Percentiles rank a stretch among this genome's conserved stretches.
Evolutionary conservation across 2,797 vertebrate genomes (phyloP).

Genomic region (Tolypeutes matacus): DNA sequence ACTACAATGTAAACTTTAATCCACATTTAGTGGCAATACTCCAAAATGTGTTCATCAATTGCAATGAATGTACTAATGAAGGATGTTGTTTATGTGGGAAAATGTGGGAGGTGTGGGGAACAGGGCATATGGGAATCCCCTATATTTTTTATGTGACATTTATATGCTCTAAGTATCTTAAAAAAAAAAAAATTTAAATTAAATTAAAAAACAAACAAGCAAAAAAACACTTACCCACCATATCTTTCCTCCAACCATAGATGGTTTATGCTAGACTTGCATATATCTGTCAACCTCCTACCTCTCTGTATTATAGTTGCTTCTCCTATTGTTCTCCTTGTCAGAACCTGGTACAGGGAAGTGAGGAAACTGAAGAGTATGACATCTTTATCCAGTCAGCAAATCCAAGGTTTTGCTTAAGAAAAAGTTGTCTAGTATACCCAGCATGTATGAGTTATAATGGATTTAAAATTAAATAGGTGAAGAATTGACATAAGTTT

Average conservation of each 20-base stretch:
- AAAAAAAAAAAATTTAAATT: too few species aligned
- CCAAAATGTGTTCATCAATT: too few species aligned
- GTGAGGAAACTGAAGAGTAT: neutral
- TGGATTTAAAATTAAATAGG: constrained; percentile 21
- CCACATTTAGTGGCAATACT: too few species aligned
- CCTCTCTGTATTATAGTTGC: neutral
- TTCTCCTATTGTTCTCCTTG: neutral
- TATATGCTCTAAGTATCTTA: too few species aligned
- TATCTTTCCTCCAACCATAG: neutral
- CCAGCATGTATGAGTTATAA: neutral
- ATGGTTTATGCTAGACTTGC: neutral
- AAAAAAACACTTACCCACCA: neutral
- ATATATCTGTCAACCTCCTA: neutral
- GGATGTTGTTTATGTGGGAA: too few species aligned
- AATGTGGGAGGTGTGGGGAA: too few species aligned
- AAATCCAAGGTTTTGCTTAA: neutral
- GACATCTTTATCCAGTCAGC: neutral
- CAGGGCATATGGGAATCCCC: too few species aligned
- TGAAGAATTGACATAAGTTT: neutral
- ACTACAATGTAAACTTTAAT: too few species aligned
- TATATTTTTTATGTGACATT: too few species aligned
- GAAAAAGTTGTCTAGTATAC: neutral
- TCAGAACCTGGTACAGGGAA: neutral
- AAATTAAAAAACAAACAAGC: too few species aligned
- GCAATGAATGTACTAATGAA: too few species aligned